Evolutionary conservation across 2,888 invertebrate genomes (phyloP).

Genomic region (Cacoxenus indagator): DNA sequence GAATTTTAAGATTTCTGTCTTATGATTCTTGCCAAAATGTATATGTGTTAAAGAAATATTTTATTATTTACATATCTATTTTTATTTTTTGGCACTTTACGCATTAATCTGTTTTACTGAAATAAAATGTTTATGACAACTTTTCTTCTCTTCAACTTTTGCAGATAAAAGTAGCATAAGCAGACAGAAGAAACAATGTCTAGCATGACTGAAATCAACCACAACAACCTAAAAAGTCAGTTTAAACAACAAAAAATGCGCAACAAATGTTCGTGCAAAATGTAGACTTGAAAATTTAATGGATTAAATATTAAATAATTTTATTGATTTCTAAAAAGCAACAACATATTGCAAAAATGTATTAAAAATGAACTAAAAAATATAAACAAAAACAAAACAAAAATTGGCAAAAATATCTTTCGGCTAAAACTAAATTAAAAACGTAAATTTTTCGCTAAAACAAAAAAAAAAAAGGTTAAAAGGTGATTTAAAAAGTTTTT

Average conservation of each 20-base stretch:
- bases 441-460: slow-evolving; percentile 45
- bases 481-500: slow-evolving; percentile 38
- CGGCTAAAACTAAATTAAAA: slow-evolving; percentile 44
- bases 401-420: slow-evolving; percentile 51
- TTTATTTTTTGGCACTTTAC: not conserved
- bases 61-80: not conserved
- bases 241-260: slow-evolving; percentile 24
- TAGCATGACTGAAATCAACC: not conserved
- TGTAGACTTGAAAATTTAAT: slow-evolving; percentile 14
- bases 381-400: not conserved
- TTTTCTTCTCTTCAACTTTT: slow-evolving; percentile 2
- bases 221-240: too few relatives aligned
- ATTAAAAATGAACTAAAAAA: slow-evolving; percentile 7
- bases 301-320: too few relatives aligned
- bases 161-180: slow-evolving; percentile 6
- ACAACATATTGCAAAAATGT: not conserved
- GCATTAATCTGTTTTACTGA: not conserved
- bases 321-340: slow-evolving; percentile 7
- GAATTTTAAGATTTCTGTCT: too few relatives aligned
- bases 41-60: not conserved
- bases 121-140: not conserved
- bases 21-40: too few relatives aligned
- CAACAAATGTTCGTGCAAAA: slow-evolving; percentile 29
- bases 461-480: slow-evolving; percentile 30
- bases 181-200: slow-evolving; percentile 2